Evolutionary conservation across 64 coral and sea anemone genomes (phyloP).

Genomic region (Actinia tenebrosa): DNA sequence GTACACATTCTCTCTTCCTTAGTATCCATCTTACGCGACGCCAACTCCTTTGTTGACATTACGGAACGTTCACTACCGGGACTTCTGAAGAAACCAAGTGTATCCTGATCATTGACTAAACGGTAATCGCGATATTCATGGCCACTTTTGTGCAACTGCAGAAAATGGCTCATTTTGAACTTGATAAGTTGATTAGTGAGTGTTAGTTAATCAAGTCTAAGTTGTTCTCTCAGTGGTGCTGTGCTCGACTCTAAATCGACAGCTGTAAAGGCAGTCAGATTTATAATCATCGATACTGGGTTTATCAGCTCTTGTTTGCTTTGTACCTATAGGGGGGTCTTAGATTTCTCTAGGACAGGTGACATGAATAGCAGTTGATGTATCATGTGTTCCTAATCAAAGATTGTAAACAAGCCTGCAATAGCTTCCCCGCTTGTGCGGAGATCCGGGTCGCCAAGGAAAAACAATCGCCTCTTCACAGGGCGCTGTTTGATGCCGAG

Average conservation of each 20-base stretch:
- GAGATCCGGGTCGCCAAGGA: neutral
- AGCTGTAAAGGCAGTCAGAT: slow-evolving; percentile 36
- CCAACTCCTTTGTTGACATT: neutral
- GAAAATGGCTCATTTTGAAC: slow-evolving; percentile 18
- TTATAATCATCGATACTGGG: slow-evolving; percentile 19
- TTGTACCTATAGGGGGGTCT: slow-evolving; percentile 37
- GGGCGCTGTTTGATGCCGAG: neutral
- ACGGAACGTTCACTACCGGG: neutral
- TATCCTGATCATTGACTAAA: neutral
- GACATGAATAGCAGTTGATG: slow-evolving; percentile 18
- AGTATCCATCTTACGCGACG: no score
- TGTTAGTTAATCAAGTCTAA: slow-evolving; percentile 11
- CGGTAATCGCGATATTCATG: slow-evolving; percentile 6
- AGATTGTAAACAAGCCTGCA: slow-evolving; percentile 43
- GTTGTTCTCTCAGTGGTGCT: neutral
- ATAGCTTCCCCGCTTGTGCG: slow-evolving; percentile 14
- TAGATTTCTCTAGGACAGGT: slow-evolving; percentile 37
- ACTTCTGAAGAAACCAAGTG: neutral
- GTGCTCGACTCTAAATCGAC: slow-evolving; percentile 15
- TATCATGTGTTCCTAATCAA: slow-evolving; percentile 32
- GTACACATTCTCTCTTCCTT: neutral
- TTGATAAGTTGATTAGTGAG: neutral
- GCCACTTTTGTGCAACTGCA: slow-evolving; percentile 1
- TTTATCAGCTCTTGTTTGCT: slow-evolving; percentile 16
- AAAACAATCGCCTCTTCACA: neutral